Percentiles rank a stretch among this genome's conserved stretches.
phyloP scores from a whole-genome alignment of 1,140 invertebrate species.

The Anastatus disparis region DNA sequence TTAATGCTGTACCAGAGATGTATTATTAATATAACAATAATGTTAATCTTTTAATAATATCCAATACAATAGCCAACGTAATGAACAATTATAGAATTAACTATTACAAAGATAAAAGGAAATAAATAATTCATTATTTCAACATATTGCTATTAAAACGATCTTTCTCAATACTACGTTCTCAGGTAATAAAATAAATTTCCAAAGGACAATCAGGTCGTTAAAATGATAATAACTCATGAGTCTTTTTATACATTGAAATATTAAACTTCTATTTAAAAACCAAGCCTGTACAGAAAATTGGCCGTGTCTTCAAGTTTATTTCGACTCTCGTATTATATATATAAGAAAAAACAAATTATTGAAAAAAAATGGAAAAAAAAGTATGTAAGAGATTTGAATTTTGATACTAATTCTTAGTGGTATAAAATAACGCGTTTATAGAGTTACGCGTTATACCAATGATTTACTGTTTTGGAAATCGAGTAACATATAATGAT shows the following conservation, averaged over 20 bases:
- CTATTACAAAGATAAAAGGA: too few relatives aligned
- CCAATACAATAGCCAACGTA: too few relatives aligned
- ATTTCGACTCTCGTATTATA: constrained; percentile 9
- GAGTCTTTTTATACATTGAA: too few relatives aligned
- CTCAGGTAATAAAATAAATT: background rate
- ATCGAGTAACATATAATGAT: background rate
- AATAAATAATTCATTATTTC: too few relatives aligned
- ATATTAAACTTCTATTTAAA: constrained; percentile 11
- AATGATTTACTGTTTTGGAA: constrained; percentile 15
- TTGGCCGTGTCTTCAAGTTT: constrained; percentile 33
- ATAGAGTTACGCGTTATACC: background rate
- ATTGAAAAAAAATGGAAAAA: background rate
- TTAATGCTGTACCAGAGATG: too few relatives aligned
- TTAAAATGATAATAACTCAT: constrained; percentile 24
- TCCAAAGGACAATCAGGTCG: background rate
- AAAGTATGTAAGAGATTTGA: background rate
- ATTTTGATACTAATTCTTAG: constrained; percentile 29
- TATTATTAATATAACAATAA: too few relatives aligned
- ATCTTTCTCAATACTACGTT: too few relatives aligned
- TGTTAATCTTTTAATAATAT: too few relatives aligned
- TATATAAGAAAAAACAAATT: background rate
- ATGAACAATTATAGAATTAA: too few relatives aligned
- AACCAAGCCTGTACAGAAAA: background rate
- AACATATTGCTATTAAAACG: too few relatives aligned
- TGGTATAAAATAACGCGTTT: background rate